A percentile compares a stretch with the other conserved stretches of the same genome.
phyloP scores from a whole-genome alignment of 2,113 vertebrate species.

The Platanista minor region DNA sequence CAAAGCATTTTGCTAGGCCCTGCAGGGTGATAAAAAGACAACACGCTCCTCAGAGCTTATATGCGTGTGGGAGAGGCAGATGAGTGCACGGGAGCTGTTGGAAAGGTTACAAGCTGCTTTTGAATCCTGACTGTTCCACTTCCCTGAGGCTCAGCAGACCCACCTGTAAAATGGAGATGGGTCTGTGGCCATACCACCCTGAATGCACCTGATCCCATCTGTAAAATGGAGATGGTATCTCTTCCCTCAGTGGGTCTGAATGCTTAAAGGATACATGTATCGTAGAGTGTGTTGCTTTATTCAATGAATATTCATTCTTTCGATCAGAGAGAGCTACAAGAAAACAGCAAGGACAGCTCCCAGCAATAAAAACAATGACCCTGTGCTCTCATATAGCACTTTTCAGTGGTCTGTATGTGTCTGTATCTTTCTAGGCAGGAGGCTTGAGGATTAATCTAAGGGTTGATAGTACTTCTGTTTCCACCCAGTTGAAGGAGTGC shows the following conservation, averaged over 20 bases:
- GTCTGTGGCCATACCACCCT: too few species aligned
- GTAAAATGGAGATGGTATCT: background rate
- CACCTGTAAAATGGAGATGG: too few species aligned
- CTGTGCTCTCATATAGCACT: background rate
- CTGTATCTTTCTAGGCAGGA: background rate
- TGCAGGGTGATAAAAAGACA: background rate
- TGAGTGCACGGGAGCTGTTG: background rate
- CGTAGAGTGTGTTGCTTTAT: background rate
- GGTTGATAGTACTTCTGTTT: background rate
- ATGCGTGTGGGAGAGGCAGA: accelerated
- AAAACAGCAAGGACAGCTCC: background rate
- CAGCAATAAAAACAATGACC: background rate
- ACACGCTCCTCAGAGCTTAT: background rate
- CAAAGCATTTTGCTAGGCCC: background rate
- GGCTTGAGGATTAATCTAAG: background rate
- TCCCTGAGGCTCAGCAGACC: background rate
- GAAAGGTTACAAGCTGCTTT: background rate
- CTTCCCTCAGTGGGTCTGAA: background rate
- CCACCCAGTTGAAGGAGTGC: background rate
- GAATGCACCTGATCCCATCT: too few species aligned
- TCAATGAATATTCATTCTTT: background rate
- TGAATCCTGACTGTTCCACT: background rate
- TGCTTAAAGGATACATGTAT: background rate
- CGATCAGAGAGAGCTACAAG: background rate
- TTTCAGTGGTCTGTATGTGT: background rate